Conservation (phyloP, 2,113 vertebrate genomes). For the Corvus moneduloides region DNA sequence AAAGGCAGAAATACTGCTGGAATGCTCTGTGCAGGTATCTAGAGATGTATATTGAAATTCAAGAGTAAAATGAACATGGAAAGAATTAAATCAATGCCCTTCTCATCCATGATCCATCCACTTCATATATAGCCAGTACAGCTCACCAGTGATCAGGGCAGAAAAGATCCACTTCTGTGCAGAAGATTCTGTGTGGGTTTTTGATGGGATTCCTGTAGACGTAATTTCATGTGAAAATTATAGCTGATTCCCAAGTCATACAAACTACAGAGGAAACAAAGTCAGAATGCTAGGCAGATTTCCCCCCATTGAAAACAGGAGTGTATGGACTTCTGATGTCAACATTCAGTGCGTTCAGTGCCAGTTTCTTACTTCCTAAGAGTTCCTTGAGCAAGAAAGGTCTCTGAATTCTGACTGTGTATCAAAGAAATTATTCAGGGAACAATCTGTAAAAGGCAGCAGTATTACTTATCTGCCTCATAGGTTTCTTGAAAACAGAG, state of each 20-base stretch:
- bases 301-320: background rate
- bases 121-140: background rate
- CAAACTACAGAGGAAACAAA: background rate
- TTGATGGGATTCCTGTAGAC: background rate
- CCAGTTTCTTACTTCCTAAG: background rate
- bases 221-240: background rate
- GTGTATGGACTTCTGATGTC: background rate
- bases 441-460: constrained; percentile 23
- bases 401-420: background rate
- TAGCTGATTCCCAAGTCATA: background rate
- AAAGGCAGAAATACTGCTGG: background rate
- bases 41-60: background rate
- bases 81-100: background rate
- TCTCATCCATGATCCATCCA: background rate
- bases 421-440: constrained; percentile 21
- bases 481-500: constrained; percentile 23
- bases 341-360: background rate
- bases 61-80: background rate
- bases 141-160: background rate
- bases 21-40: background rate
- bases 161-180: background rate
- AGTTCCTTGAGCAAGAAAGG: background rate
- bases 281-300: background rate
- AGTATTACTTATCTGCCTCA: constrained; percentile 23
- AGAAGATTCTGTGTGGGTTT: background rate